Conservation (phyloP, 2,888 invertebrate species). For the Nudaria mundana region DNA sequence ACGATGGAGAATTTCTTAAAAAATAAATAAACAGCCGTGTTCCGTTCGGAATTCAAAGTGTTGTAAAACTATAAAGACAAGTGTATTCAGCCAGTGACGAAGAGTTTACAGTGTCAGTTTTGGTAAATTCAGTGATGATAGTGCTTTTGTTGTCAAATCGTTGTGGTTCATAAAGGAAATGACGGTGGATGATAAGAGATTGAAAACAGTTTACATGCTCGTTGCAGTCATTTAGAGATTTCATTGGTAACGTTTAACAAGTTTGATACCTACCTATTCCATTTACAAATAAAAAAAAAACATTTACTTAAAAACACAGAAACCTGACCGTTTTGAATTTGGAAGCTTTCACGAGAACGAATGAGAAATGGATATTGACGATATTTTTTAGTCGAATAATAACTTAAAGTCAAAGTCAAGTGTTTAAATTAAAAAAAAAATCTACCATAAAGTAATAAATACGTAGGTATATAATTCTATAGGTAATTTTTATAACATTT, state of each 20-base stretch:
- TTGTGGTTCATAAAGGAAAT: slow-evolving; percentile 61
- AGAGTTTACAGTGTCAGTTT: slow-evolving; percentile 29
- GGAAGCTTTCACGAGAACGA: too few species aligned
- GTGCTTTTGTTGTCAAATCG: slow-evolving; percentile 29
- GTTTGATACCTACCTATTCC: background rate
- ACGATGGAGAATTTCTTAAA: slow-evolving; percentile 38
- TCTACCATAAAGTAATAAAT: too few species aligned
- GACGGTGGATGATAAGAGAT: slow-evolving; percentile 53
- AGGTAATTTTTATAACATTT: too few species aligned
- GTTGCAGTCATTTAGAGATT: slow-evolving; percentile 26
- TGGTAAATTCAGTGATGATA: slow-evolving; percentile 35
- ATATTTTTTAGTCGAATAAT: too few species aligned
- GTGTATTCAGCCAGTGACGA: slow-evolving; percentile 30
- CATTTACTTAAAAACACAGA: background rate
- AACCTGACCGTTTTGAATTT: slow-evolving; percentile 1
- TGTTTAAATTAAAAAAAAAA: too few species aligned
- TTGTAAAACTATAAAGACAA: background rate
- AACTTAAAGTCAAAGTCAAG: too few species aligned
- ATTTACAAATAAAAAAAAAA: background rate
- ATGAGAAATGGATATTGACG: too few species aligned
- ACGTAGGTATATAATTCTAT: too few species aligned
- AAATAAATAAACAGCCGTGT: slow-evolving; percentile 31
- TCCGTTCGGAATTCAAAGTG: slow-evolving; percentile 31
- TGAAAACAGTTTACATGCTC: slow-evolving; percentile 39
- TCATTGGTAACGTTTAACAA: slow-evolving; percentile 25